phyloP scores from a whole-genome alignment of 2,113 vertebrate species.

The Plectropomus leopardus region DNA sequence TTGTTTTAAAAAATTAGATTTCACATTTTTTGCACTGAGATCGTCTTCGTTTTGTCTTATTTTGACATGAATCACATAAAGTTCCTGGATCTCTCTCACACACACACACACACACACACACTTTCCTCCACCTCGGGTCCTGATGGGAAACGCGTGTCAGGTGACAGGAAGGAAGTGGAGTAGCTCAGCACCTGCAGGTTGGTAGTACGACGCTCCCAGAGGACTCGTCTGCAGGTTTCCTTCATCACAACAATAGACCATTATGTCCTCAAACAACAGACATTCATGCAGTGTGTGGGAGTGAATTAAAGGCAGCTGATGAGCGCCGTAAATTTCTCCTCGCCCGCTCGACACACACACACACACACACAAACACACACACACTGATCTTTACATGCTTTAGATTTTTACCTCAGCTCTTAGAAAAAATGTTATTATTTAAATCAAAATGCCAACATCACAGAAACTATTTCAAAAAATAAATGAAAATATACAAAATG shows the following conservation, averaged over 20 bases:
- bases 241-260: conserved; percentile 65
- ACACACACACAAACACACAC: background rate
- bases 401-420: no score
- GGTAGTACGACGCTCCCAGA: conserved; percentile 35
- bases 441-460: no score
- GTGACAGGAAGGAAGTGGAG: conserved; percentile 71
- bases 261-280: conserved; percentile 53
- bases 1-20: no score
- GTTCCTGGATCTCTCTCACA: background rate
- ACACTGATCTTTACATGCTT: background rate
- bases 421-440: no score
- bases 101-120: background rate
- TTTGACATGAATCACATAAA: no score
- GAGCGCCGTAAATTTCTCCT: background rate
- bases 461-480: no score
- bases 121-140: background rate
- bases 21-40: no score
- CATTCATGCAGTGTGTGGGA: conserved; percentile 64
- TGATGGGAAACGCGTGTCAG: conserved; percentile 37
- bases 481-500: no score
- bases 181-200: conserved; percentile 63
- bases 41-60: background rate
- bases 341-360: background rate
- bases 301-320: conserved; percentile 56
- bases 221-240: conserved; percentile 52